A percentile compares a stretch with the other conserved stretches of the same genome.
Conservation (phyloP, 2,888 invertebrate species). For the Plutella xylostella region DNA sequence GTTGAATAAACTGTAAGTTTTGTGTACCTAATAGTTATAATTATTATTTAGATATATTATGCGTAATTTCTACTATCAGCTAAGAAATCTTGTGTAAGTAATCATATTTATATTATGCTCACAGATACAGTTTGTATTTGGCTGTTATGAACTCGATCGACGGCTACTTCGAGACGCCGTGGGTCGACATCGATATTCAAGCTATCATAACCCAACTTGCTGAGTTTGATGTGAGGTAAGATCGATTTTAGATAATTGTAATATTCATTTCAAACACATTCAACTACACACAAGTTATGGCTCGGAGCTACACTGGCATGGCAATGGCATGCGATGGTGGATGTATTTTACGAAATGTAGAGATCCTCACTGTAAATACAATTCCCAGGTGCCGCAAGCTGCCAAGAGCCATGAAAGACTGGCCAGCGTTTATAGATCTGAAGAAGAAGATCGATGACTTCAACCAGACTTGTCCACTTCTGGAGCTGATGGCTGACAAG, state of each 20-base stretch:
- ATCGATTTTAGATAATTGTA: too few relatives aligned
- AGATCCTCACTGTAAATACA: too few relatives aligned
- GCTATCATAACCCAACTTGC: constrained; percentile 81
- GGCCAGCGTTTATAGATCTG: constrained; percentile 88
- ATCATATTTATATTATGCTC: constrained; percentile 1
- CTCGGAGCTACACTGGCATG: too few relatives aligned
- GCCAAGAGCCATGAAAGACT: constrained; percentile 87
- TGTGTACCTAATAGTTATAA: too few relatives aligned
- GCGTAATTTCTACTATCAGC: too few relatives aligned
- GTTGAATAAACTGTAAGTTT: constrained; percentile 84
- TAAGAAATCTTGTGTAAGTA: too few relatives aligned
- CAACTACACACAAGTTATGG: too few relatives aligned
- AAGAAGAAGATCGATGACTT: constrained; percentile 93
- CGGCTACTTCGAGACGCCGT: constrained; percentile 86
- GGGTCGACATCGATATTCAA: constrained; percentile 87
- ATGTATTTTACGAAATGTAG: too few relatives aligned
- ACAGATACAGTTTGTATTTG: constrained; percentile 73
- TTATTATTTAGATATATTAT: too few relatives aligned
- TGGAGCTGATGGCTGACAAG: constrained; percentile 90
- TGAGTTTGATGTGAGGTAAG: constrained; percentile 87
- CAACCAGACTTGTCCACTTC: constrained; percentile 85
- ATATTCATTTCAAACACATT: too few relatives aligned
- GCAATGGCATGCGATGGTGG: too few relatives aligned
- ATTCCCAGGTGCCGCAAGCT: constrained; percentile 83
- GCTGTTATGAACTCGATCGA: constrained; percentile 88